Evolutionary conservation across 2,797 vertebrate species (phyloP), one percentile per base, ranked within the genome.

Genomic region (Menidia menidia): DNA sequence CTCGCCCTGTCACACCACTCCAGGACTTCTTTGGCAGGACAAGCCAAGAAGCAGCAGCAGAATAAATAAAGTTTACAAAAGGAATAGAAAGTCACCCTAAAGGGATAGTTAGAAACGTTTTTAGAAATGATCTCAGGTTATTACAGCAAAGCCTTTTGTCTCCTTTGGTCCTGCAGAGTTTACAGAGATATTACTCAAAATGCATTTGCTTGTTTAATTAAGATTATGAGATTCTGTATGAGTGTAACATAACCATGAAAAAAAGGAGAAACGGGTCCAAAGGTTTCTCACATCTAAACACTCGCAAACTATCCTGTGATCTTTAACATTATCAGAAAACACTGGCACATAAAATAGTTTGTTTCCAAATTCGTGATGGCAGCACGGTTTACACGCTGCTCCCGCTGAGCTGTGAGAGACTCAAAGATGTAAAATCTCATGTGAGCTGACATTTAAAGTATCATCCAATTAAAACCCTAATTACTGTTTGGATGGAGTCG

Each of bases 391-490:
- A 51, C 7, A n/a, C 13, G 3, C 9, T 56, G 0, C 65, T 60
- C 68, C 60, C 19, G 13, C 56, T 59, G 3, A 7, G 15, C 12
- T 43, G 3, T 3, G 32, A 48, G 59, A 18, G 60, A 35, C 63
- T 8, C 54, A 71, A 60, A 66, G 53, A 25, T 39, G 45, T 19
- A 33, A 4, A 50, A 51, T 61, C 71, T 76, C 12, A 63, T 56
- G 7, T 42, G 52, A 81, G 65, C 4, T 68, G 33, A 81, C 64
- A 45, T 39, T 55, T 5, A 50, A 71, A 59, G 57, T 39, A 50
- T 66, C 44, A 4, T 73, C 63, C 59, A 73, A 74, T 73, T 77
- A 74, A 80, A 82, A 72, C 32, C 44, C 35, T 52, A 78, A 71
- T 75, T 75, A 65, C 30, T 54, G 62, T 43, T 6, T 0, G 75